Evolutionary conservation across 1,140 invertebrate genomes (phyloP).

Genomic region (Drosophila parvula): DNA sequence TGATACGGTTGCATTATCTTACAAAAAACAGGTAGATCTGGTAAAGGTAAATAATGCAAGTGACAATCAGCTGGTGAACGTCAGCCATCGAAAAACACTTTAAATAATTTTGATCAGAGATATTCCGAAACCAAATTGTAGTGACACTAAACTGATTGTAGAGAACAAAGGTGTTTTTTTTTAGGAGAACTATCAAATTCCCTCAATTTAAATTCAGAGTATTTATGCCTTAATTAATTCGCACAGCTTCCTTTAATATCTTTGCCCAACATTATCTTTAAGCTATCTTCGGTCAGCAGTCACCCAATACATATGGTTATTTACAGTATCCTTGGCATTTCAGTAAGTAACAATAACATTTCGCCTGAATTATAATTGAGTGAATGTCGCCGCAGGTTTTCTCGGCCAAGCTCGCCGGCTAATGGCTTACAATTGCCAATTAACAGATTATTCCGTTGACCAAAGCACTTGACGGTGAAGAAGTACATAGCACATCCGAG

Average conservation of each 20-base stretch:
- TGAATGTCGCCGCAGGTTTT: conserved; percentile 49
- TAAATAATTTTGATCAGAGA: conserved; percentile 9
- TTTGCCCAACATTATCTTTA: neutral
- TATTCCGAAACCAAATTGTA: neutral
- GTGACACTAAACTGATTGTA: conserved; percentile 10
- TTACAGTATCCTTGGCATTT: conserved; percentile 4
- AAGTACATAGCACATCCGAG: neutral
- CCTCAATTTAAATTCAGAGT: no score
- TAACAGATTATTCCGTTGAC: conserved; percentile 61
- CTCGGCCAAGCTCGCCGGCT: neutral
- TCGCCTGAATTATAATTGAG: conserved; percentile 47
- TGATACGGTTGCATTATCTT: neutral
- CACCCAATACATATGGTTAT: neutral
- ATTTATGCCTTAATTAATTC: neutral
- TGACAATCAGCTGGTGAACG: conserved; percentile 36
- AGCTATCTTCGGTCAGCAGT: neutral
- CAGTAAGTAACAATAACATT: conserved; percentile 22
- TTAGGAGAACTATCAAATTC: neutral
- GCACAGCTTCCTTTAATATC: neutral
- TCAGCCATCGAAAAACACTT: conserved; percentile 36
- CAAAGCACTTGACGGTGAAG: conserved; percentile 6
- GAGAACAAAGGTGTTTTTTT: neutral
- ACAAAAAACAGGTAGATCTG: conserved; percentile 31
- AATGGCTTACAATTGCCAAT: conserved; percentile 69
- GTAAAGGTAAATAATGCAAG: conserved; percentile 33